Conservation (phyloP, 2,888 invertebrate species). For the Tachystola acroxantha region DNA sequence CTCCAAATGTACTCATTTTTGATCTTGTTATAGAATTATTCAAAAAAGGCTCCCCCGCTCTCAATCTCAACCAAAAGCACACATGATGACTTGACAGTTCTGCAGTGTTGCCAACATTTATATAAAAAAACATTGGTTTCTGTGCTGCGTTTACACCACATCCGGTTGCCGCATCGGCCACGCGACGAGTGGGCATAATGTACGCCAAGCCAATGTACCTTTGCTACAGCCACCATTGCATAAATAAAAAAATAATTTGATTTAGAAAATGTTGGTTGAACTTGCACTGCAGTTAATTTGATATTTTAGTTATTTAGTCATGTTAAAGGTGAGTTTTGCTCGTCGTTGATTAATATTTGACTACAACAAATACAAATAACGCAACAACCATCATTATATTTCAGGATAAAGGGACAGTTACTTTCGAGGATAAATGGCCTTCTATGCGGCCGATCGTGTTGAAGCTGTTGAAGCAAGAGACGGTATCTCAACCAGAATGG, state of each 20-base stretch:
- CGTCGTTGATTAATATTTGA: neutral
- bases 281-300: conserved; percentile 19
- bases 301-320: conserved; percentile 16
- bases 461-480: conserved; percentile 95
- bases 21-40: neutral
- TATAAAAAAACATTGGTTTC: neutral
- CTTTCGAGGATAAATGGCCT: conserved; percentile 98
- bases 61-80: too few species aligned
- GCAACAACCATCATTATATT: conserved; percentile 23
- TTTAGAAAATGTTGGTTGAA: conserved; percentile 29
- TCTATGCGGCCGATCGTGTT: conserved; percentile 95
- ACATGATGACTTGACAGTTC: too few species aligned
- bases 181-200: too few species aligned
- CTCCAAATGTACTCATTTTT: conserved; percentile 55
- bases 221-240: too few species aligned
- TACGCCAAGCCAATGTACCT: too few species aligned
- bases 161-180: too few species aligned
- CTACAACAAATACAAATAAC: too few species aligned
- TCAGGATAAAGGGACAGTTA: conserved; percentile 88
- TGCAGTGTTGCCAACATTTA: too few species aligned
- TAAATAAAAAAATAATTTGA: conserved; percentile 7
- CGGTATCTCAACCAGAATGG: conserved; percentile 97
- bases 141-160: too few species aligned
- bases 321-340: conserved; percentile 46
- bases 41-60: neutral